These are phyloP conservation scores for Drosophila nr. fundita DNA, from an alignment of 2,888 invertebrate species.

Conservation along the genomic window DNA sequence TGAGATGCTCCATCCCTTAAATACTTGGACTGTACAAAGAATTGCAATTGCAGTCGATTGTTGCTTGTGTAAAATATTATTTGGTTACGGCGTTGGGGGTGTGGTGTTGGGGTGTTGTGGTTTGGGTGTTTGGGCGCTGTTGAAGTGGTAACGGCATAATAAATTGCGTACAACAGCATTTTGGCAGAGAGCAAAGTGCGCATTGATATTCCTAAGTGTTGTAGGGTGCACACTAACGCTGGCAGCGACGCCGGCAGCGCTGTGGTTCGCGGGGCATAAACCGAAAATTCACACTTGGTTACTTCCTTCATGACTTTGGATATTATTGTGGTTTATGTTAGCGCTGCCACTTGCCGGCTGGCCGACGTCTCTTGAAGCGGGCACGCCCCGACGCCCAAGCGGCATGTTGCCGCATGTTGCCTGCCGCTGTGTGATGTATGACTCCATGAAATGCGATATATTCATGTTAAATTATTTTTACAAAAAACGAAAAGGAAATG, in stretches of 20 bases:
- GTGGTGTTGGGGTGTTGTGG: not conserved
- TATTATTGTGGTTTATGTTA: constrained; percentile 80
- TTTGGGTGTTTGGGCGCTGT: not conserved
- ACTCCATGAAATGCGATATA: constrained; percentile 80
- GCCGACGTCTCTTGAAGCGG: constrained; percentile 9
- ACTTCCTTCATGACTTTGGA: constrained; percentile 80
- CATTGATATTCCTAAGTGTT: constrained; percentile 2
- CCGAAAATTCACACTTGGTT: constrained; percentile 79
- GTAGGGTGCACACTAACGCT: constrained; percentile 41
- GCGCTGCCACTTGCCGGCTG: constrained; percentile 71
- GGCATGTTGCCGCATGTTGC: constrained; percentile 35
- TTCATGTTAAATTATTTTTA: constrained; percentile 77
- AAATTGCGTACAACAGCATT: constrained; percentile 1
- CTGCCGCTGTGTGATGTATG: constrained; percentile 73
- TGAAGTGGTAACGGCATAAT: constrained; percentile 1
- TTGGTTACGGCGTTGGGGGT: not conserved
- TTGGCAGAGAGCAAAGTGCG: not conserved
- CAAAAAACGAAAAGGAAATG: constrained; percentile 24
- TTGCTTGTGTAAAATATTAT: not conserved
- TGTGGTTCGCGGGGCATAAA: constrained; percentile 71
- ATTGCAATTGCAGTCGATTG: not conserved
- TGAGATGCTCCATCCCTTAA: not conserved
- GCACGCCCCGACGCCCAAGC: constrained; percentile 32
- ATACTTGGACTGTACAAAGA: not conserved
- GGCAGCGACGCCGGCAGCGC: constrained; percentile 37